A percentile compares a stretch with the other conserved stretches of the same genome.
Evolutionary conservation across 2,888 invertebrate species (phyloP).

Genomic region (Nymphalis c-album): DNA sequence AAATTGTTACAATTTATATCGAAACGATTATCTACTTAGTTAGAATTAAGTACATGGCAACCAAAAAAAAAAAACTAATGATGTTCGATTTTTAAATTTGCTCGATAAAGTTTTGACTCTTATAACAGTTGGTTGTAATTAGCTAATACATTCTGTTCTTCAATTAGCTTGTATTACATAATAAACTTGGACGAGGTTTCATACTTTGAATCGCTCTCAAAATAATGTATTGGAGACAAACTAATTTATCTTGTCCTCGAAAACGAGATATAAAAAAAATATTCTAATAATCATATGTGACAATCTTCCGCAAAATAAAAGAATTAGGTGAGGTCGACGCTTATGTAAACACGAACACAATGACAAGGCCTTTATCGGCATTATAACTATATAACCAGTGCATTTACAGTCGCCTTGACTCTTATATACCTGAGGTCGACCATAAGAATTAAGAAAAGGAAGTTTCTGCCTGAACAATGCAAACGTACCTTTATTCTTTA

Average conservation of each 20-base stretch:
- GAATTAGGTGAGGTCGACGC: conserved; percentile 50
- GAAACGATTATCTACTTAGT: neutral
- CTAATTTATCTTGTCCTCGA: no score
- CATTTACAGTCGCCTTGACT: conserved; percentile 69
- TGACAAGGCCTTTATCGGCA: conserved; percentile 65
- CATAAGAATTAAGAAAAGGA: conserved; percentile 59
- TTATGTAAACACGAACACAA: conserved; percentile 66
- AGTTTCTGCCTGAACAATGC: conserved; percentile 45
- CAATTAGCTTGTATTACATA: no score
- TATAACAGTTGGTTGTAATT: no score
- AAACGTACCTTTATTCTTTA: conserved; percentile 15
- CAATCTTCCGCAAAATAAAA: conserved; percentile 13
- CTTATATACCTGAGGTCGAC: conserved; percentile 55
- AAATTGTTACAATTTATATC: conserved; percentile 11
- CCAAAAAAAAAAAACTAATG: neutral
- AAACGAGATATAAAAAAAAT: no score
- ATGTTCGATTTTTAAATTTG: no score
- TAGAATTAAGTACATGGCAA: neutral
- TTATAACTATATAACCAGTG: conserved; percentile 57
- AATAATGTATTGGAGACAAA: neutral
- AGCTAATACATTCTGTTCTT: no score
- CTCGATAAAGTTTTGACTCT: no score
- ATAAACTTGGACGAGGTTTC: no score
- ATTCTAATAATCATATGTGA: conserved; percentile 1
- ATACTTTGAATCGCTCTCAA: neutral